phyloP scores from a whole-genome alignment of 2,113 vertebrate genomes.

The Chaetorhynchus papuensis region DNA sequence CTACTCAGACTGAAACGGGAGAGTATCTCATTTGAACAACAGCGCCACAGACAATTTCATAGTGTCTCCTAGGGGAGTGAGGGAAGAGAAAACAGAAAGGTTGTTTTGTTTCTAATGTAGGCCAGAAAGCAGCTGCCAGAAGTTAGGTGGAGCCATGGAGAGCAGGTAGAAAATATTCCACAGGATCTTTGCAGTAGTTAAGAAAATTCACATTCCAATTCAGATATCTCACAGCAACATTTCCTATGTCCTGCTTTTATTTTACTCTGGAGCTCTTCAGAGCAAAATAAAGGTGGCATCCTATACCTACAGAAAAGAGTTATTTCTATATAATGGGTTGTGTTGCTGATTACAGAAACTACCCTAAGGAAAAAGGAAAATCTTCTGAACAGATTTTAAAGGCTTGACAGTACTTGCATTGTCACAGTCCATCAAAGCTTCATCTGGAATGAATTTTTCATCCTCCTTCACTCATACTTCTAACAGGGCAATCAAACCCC shows the following conservation, averaged over 20 bases:
- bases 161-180: background rate
- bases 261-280: background rate
- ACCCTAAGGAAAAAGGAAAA: constrained; percentile 6
- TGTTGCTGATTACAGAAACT: constrained; percentile 11
- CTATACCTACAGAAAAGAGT: background rate
- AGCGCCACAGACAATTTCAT: background rate
- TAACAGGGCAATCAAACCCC: constrained; percentile 46
- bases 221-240: constrained; percentile 14
- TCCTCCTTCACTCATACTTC: background rate
- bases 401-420: constrained; percentile 20
- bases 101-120: background rate
- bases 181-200: background rate
- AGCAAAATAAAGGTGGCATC: background rate
- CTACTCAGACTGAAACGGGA: background rate
- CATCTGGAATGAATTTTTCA: constrained; percentile 14
- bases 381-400: constrained; percentile 50
- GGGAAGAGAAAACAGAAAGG: background rate
- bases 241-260: background rate
- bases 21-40: background rate
- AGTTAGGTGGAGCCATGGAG: background rate
- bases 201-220: background rate
- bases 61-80: background rate
- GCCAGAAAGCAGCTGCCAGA: background rate
- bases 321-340: background rate
- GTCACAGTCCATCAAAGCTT: constrained; percentile 4